A percentile compares a stretch with the other conserved stretches of the same genome.
phyloP scores from a whole-genome alignment of 2,888 invertebrate genomes.

The Xanthia togata region DNA sequence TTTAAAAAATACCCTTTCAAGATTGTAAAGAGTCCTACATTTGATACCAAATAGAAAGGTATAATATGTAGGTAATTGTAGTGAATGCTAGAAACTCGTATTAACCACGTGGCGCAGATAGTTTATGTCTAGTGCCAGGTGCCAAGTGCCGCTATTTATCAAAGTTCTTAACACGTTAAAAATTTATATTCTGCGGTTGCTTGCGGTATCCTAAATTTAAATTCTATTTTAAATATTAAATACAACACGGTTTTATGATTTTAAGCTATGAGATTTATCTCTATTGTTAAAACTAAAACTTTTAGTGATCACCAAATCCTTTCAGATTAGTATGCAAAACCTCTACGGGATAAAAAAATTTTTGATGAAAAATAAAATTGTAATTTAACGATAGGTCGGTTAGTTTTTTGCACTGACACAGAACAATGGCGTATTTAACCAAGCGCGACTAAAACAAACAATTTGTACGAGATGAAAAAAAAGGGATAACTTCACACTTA shows the following conservation, averaged over 20 bases:
- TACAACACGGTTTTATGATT: not conserved
- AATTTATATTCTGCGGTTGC: slow-evolving; percentile 52
- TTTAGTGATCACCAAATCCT: not conserved
- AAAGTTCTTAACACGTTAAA: slow-evolving; percentile 63
- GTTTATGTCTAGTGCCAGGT: slow-evolving; percentile 59
- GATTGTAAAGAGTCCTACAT: not conserved
- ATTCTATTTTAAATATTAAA: slow-evolving; percentile 39
- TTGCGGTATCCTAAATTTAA: slow-evolving; percentile 35
- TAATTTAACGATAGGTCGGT: too few species aligned
- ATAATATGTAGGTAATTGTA: slow-evolving; percentile 34
- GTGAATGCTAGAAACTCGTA: slow-evolving; percentile 47
- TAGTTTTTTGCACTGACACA: not conserved
- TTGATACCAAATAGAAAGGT: not conserved
- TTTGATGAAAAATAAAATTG: not conserved
- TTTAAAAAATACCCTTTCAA: not conserved
- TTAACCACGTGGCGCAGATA: slow-evolving; percentile 56
- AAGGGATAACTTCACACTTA: slow-evolving; percentile 8
- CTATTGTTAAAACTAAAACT: not conserved
- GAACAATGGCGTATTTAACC: not conserved
- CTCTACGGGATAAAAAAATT: not conserved
- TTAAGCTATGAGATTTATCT: not conserved
- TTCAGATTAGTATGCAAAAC: not conserved
- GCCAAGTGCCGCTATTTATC: slow-evolving; percentile 61
- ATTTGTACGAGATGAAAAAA: not conserved
- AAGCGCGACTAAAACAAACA: slow-evolving; percentile 3